A percentile compares a stretch with the other conserved stretches of the same genome.
Evolutionary conservation across 2,888 invertebrate species (phyloP).

Genomic region (Hypselothyrea guttata): DNA sequence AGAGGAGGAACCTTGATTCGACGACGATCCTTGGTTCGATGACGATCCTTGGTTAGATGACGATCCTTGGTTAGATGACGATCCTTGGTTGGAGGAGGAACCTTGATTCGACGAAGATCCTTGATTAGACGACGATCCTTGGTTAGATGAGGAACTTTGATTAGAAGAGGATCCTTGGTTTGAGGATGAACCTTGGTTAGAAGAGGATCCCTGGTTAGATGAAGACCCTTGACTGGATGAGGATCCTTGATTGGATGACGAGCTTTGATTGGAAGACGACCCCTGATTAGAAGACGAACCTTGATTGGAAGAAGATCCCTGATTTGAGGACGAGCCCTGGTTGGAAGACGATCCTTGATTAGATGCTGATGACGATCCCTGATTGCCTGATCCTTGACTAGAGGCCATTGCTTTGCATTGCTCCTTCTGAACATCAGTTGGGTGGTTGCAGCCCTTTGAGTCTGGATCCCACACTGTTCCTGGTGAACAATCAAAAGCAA

Average conservation of each 20-base stretch:
- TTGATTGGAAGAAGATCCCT: constrained; percentile 18
- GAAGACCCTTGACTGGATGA: constrained; percentile 15
- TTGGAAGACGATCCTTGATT: constrained; percentile 24
- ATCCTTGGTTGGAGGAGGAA: constrained; percentile 14
- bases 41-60: constrained; percentile 21
- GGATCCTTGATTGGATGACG: too few species aligned
- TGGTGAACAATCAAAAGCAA: constrained; percentile 86
- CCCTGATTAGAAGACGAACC: constrained; percentile 23
- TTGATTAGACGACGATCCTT: constrained; percentile 24
- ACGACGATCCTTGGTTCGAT: constrained; percentile 13
- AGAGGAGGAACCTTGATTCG: constrained; percentile 11
- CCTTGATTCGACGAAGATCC: constrained; percentile 20
- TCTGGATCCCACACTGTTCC: constrained; percentile 86
- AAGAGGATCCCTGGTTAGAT: constrained; percentile 10
- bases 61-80: constrained; percentile 16
- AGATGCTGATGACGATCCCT: background rate
- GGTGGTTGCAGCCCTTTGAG: constrained; percentile 78
- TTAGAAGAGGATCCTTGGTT: background rate
- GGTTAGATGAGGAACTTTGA: constrained; percentile 20
- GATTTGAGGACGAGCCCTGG: constrained; percentile 3
- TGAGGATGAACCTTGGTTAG: constrained; percentile 15
- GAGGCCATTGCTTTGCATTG: constrained; percentile 75
- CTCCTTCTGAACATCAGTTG: constrained; percentile 77
- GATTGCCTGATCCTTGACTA: constrained; percentile 20
- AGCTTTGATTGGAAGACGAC: constrained; percentile 16